These are phyloP conservation scores for Cisticola juncidis DNA, from an alignment of 2,113 vertebrate genomes.

Conservation along the genomic window DNA sequence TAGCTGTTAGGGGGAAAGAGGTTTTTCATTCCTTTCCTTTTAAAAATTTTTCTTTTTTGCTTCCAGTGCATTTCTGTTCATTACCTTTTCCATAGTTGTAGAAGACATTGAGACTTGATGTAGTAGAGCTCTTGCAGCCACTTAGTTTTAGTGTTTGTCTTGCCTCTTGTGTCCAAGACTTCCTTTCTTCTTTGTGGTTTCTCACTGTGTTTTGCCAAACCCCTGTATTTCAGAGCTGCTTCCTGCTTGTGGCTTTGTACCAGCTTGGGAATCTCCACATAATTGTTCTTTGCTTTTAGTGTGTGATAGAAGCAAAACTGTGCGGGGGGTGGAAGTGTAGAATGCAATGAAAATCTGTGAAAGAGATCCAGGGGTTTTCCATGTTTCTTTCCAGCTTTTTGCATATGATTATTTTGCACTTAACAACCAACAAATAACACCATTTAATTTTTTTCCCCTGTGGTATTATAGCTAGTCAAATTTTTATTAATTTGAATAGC, in stretches of 20 bases:
- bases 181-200: background rate
- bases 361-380: background rate
- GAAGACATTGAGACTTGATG: background rate
- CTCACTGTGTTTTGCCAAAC: background rate
- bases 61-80: background rate
- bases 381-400: background rate
- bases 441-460: background rate
- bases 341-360: background rate
- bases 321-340: background rate
- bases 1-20: background rate
- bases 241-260: slow-evolving; percentile 1
- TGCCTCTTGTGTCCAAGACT: background rate
- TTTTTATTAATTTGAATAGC: background rate
- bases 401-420: background rate
- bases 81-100: background rate
- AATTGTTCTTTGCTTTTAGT: background rate
- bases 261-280: background rate
- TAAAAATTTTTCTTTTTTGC: background rate
- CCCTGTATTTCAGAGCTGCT: background rate
- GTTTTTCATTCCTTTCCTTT: background rate
- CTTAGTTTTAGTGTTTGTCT: background rate
- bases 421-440: background rate
- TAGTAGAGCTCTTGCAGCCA: background rate
- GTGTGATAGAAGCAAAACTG: background rate
- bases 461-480: background rate